A percentile compares a stretch with the other conserved stretches of the same genome.
These are phyloP conservation scores for Cylindroiulus punctatus DNA, from an alignment of 2,888 invertebrate genomes.

Conservation along the genomic window DNA sequence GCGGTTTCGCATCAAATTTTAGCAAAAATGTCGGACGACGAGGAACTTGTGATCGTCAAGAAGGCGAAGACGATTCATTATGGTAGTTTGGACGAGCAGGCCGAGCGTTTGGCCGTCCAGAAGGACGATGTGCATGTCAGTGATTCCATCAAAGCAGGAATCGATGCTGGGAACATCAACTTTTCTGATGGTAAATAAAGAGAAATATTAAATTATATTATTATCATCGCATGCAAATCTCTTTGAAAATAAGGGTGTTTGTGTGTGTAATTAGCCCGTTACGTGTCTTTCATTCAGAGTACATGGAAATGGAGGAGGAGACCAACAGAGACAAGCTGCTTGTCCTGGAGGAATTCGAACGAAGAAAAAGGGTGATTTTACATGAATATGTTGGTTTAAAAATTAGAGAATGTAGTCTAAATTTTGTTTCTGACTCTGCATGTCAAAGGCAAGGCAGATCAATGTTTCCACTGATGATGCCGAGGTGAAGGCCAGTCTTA, in stretches of 20 bases:
- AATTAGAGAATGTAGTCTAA: not conserved
- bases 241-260: not conserved
- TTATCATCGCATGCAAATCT: not conserved
- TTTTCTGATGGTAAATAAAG: conserved; percentile 68
- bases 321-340: conserved; percentile 90
- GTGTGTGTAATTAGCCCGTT: not conserved
- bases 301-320: conserved; percentile 87
- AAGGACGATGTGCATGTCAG: conserved; percentile 69
- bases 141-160: conserved; percentile 69
- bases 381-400: not conserved
- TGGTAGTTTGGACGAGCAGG: conserved; percentile 84
- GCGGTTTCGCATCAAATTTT: not conserved
- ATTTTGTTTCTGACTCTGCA: not conserved
- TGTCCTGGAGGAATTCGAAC: conserved; percentile 93
- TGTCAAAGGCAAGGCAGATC: conserved; percentile 77
- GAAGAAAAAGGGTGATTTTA: conserved; percentile 78
- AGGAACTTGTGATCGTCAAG: conserved; percentile 76
- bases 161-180: conserved; percentile 74
- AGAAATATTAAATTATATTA: not conserved
- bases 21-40: conserved; percentile 73
- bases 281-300: conserved; percentile 70
- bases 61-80: conserved; percentile 83
- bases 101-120: conserved; percentile 74
- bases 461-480: conserved; percentile 98
- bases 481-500: conserved; percentile 90